Evolutionary conservation across 2,797 vertebrate species (phyloP).

Genomic region (Rhinoraja longicauda): DNA sequence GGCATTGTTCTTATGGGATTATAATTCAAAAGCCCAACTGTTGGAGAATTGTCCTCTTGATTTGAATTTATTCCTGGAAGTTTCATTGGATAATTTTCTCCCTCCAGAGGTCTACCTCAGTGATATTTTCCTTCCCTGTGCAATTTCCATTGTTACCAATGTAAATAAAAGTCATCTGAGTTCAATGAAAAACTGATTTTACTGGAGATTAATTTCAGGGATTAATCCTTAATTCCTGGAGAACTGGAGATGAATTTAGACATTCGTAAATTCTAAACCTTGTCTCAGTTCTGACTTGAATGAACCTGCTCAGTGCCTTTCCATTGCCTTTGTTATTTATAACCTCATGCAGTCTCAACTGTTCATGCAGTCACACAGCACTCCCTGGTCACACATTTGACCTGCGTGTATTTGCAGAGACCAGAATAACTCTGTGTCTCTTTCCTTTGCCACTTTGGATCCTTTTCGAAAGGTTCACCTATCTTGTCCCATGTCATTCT

Average conservation of each 20-base stretch:
- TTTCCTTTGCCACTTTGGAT: not conserved
- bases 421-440: not conserved
- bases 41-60: not conserved
- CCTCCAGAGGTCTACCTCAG: not conserved
- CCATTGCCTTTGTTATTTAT: not conserved
- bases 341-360: not conserved
- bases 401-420: not conserved
- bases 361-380: not conserved
- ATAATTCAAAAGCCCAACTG: not conserved
- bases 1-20: not conserved
- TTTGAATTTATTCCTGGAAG: not conserved
- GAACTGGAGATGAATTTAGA: not conserved
- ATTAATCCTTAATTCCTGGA: not conserved
- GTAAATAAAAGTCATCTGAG: not conserved
- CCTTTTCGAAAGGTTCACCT: not conserved
- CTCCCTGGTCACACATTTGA: not conserved
- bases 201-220: not conserved
- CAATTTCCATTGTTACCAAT: not conserved
- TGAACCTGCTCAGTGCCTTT: not conserved
- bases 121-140: not conserved
- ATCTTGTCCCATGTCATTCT: not conserved
- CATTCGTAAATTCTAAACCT: not conserved
- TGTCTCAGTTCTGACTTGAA: not conserved
- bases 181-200: not conserved
- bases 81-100: not conserved